Evolutionary conservation across 2,113 vertebrate genomes (phyloP).

Genomic region (Kryptolebias marmoratus): DNA sequence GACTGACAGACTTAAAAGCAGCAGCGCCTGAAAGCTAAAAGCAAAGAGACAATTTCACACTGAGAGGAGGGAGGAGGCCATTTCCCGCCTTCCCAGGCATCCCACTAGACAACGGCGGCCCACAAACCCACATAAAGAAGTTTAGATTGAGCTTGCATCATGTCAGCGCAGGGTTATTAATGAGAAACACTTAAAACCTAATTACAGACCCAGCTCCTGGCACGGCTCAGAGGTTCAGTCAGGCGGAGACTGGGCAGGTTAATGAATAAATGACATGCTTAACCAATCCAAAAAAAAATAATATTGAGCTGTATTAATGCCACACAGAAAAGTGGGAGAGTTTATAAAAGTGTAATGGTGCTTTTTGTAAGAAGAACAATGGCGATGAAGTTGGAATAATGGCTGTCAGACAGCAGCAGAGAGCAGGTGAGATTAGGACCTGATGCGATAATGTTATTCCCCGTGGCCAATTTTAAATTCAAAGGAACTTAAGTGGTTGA

Average conservation of each 20-base stretch:
- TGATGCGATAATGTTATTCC: slow-evolving; percentile 52
- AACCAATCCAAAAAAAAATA: slow-evolving; percentile 53
- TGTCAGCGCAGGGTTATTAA: slow-evolving; percentile 64
- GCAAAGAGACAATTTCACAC: slow-evolving; percentile 40
- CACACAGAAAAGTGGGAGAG: slow-evolving; percentile 20
- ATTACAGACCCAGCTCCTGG: slow-evolving; percentile 53
- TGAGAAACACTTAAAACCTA: slow-evolving; percentile 68
- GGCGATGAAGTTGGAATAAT: slow-evolving; percentile 31
- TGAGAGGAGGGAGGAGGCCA: slow-evolving; percentile 17
- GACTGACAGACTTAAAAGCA: slow-evolving; percentile 54
- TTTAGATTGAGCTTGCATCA: slow-evolving; percentile 45
- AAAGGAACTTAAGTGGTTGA: slow-evolving; percentile 44
- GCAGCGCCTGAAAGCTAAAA: slow-evolving; percentile 36
- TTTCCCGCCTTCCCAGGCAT: slow-evolving; percentile 13
- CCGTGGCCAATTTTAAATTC: slow-evolving; percentile 49
- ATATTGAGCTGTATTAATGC: slow-evolving; percentile 51
- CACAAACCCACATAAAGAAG: slow-evolving; percentile 60
- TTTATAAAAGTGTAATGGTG: slow-evolving; percentile 42
- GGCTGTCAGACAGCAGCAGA: slow-evolving; percentile 31
- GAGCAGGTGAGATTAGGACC: slow-evolving; percentile 52
- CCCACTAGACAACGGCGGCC: slow-evolving; percentile 48
- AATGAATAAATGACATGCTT: slow-evolving; percentile 73
- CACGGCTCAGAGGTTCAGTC: slow-evolving; percentile 34
- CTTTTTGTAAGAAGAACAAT: slow-evolving; percentile 29
- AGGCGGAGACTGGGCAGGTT: slow-evolving; percentile 47